Evolutionary conservation across 1,140 invertebrate species (phyloP), one percentile per base, ranked within the genome.

Genomic region (Caenorhabditis inopinata): DNA sequence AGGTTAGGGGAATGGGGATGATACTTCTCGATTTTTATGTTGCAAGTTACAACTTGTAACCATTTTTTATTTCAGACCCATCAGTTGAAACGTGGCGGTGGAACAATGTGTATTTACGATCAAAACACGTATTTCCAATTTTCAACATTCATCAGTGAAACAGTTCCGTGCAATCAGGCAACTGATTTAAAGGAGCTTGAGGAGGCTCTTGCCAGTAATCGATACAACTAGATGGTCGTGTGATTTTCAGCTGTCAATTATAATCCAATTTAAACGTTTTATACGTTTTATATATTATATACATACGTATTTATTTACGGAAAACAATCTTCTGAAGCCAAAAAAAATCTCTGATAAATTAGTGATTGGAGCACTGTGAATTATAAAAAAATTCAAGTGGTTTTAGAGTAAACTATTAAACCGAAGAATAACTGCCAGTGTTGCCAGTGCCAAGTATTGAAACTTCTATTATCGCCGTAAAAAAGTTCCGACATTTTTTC

Each of bases 1-100:
- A 83, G 81, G 81, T 79, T 25, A n/a, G n/a, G n/a, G n/a, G n/a
- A n/a, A n/a, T n/a, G n/a, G n/a, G 14, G 77, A 16, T 6, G 3
- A 16, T n/a, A 5, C 35, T 18, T 21, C 51, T 16, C 2, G 6
- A 21, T n/a, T n/a, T n/a, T n/a, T n/a, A n/a, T n/a, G n/a, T n/a
- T n/a, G n/a, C n/a, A n/a, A n/a, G n/a, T n/a, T n/a, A n/a, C n/a
- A n/a, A n/a, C n/a, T n/a, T n/a, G n/a, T n/a, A n/a, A n/a, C n/a
- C n/a, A n/a, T n/a, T n/a, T 21, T 38, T 3, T 21, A 21, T 68
- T 68, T 68, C 16, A 68, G 58, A 68, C 16, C 21, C 58, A 68
- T n/a, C 58, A 68, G 38, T 18, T 68, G 9, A 29, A 68, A 9
- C 58, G 58, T 68, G 58, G 58, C 2, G 58, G 58, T 38, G 58